These are phyloP conservation scores for Drosophila asahinai DNA, from an alignment of 1,140 invertebrate genomes.

Conservation along the genomic window DNA sequence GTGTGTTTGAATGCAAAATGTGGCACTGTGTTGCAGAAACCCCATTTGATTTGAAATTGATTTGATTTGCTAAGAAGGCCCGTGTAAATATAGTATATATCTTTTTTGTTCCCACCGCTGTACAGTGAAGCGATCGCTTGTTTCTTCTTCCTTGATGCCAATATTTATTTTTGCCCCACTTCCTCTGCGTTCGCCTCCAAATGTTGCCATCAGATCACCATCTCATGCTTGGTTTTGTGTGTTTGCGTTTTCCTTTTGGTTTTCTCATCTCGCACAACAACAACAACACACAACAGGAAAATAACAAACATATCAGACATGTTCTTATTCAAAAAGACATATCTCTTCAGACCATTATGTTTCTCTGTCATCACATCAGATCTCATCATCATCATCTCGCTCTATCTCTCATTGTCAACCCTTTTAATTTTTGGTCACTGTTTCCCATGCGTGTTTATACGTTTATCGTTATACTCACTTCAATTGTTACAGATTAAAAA, in stretches of 20 bases:
- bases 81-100: constrained; percentile 32
- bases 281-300: constrained; percentile 41
- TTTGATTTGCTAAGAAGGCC: constrained; percentile 28
- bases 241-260: constrained; percentile 20
- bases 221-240: constrained; percentile 17
- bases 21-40: constrained; percentile 28
- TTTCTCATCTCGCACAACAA: constrained; percentile 27
- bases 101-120: constrained; percentile 21
- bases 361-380: constrained; percentile 44
- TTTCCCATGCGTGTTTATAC: constrained; percentile 66
- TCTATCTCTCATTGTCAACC: constrained; percentile 42
- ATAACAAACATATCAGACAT: constrained; percentile 43
- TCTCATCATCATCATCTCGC: constrained; percentile 30
- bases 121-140: constrained; percentile 54
- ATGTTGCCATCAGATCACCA: constrained; percentile 36
- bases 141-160: constrained; percentile 31
- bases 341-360: constrained; percentile 41
- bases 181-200: background rate
- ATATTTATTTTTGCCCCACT: constrained; percentile 13
- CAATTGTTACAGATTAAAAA: constrained; percentile 40
- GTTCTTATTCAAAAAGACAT: constrained; percentile 36
- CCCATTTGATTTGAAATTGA: constrained; percentile 36
- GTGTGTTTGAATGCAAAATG: constrained; percentile 33
- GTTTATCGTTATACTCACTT: constrained; percentile 63
- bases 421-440: constrained; percentile 71